Conservation (phyloP, 2,113 vertebrate species). For the Pseudopipra pipra region DNA sequence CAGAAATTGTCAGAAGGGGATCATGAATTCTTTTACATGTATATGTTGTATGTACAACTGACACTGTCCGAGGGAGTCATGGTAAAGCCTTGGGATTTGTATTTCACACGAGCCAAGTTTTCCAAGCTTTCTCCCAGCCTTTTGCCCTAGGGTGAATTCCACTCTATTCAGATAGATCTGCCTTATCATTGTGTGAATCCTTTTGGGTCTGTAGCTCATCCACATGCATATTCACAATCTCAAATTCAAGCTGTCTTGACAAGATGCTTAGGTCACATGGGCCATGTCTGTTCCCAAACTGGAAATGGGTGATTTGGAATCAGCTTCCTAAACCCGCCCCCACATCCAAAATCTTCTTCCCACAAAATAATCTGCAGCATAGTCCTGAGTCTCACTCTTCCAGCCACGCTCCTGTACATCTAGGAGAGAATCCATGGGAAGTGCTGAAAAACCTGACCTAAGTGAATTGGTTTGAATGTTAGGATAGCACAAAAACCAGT, state of each 20-base stretch:
- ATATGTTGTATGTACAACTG: not conserved
- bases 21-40: not conserved
- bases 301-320: slow-evolving; percentile 30
- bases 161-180: not conserved
- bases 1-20: not conserved
- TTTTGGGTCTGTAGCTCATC: slow-evolving; percentile 25
- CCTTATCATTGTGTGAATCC: not conserved
- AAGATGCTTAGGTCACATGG: slow-evolving; percentile 59
- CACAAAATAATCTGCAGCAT: not conserved
- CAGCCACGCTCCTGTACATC: not conserved
- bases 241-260: slow-evolving; percentile 60
- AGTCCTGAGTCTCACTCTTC: not conserved
- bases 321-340: not conserved
- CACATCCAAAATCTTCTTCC: not conserved
- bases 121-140: not conserved
- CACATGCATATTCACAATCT: slow-evolving; percentile 50
- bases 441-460: not conserved
- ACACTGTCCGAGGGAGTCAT: not conserved
- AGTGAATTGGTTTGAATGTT: not conserved
- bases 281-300: slow-evolving; percentile 35
- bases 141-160: slow-evolving; percentile 6
- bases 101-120: not conserved
- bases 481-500: not conserved
- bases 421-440: not conserved
- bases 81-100: not conserved